phyloP scores from a whole-genome alignment of 1,140 invertebrate species.

The Drosophila kanapiae region DNA sequence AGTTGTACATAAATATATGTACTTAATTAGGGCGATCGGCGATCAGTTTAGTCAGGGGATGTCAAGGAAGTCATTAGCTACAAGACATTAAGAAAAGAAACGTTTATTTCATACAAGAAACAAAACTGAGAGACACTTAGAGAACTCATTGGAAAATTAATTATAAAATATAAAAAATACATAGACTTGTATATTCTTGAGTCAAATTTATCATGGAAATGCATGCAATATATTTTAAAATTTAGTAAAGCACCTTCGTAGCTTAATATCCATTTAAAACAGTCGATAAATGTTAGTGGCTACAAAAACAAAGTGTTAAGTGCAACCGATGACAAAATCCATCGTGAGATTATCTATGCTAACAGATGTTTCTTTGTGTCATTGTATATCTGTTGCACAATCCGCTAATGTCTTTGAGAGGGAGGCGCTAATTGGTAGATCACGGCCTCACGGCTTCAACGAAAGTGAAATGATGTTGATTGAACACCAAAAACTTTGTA shows the following conservation, averaged over 20 bases:
- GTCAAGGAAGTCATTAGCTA: not conserved
- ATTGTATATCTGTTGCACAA: slow-evolving; percentile 29
- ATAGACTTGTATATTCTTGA: not conserved
- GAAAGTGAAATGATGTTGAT: slow-evolving; percentile 51
- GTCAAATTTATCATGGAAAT: not conserved
- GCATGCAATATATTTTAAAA: not conserved
- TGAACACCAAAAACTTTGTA: slow-evolving; percentile 14
- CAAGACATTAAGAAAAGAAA: not conserved
- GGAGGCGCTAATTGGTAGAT: slow-evolving; percentile 40
- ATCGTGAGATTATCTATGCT: slow-evolving; percentile 8
- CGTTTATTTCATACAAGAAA: too few relatives aligned
- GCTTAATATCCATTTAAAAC: not conserved
- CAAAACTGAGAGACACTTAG: not conserved
- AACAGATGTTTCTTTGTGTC: not conserved
- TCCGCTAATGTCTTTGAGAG: slow-evolving; percentile 7
- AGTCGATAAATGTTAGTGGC: not conserved
- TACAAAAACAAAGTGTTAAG: not conserved
- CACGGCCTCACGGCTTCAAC: slow-evolving; percentile 26
- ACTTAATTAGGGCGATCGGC: slow-evolving; percentile 6
- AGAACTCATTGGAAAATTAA: not conserved
- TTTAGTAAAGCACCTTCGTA: too few relatives aligned
- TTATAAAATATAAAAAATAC: too few relatives aligned
- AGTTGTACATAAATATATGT: not conserved
- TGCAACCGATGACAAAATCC: slow-evolving; percentile 31
- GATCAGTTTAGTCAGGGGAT: slow-evolving; percentile 12